Conservation (phyloP, 2,113 vertebrate species). For the Urocitellus parryii region DNA sequence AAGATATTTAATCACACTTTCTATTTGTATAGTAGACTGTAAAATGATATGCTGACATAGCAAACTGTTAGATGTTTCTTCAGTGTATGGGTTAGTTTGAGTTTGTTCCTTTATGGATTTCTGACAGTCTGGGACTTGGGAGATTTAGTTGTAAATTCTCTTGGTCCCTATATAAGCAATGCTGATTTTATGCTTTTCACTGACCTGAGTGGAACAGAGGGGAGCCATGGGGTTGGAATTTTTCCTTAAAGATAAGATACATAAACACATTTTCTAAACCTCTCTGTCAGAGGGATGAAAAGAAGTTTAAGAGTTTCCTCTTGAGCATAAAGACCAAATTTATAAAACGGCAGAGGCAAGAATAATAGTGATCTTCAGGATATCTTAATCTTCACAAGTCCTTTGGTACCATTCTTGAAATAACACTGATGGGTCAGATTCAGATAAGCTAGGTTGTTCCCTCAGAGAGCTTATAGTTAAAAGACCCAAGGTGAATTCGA, state of each 20-base stretch:
- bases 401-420: constrained; percentile 11
- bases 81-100: constrained; percentile 20
- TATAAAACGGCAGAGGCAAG: not conserved
- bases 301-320: not conserved
- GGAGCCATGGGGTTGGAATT: not conserved
- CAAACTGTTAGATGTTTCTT: constrained; percentile 30
- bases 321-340: not conserved
- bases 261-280: not conserved
- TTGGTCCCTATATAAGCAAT: not conserved
- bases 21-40: constrained; percentile 29
- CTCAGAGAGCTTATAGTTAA: constrained; percentile 23
- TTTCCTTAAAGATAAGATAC: constrained; percentile 25
- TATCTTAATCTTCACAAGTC: constrained; percentile 3
- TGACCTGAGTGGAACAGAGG: not conserved
- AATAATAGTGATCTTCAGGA: not conserved
- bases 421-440: not conserved
- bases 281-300: not conserved
- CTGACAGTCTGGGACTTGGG: not conserved
- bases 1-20: constrained; percentile 66
- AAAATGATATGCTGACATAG: not conserved
- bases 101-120: constrained; percentile 32
- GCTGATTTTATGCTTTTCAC: not conserved
- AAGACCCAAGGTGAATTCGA: not conserved
- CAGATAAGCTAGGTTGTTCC: not conserved
- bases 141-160: constrained; percentile 8